A percentile compares a stretch with the other conserved stretches of the same genome.
Conservation (phyloP, 2,888 invertebrate species). For the Myopa tessellatipennis region DNA sequence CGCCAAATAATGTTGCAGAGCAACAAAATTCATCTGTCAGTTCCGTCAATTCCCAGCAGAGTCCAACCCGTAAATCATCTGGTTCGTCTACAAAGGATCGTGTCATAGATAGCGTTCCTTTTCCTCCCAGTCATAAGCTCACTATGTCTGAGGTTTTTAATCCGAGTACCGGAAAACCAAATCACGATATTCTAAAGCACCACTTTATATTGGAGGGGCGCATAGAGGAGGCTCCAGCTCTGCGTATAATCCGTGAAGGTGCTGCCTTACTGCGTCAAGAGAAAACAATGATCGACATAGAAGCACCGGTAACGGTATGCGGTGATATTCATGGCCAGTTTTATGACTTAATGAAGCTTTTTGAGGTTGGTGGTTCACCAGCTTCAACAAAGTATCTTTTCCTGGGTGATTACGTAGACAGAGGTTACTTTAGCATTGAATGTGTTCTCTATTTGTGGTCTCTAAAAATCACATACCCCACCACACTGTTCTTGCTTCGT, state of each 20-base stretch:
- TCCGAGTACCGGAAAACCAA: conserved; percentile 89
- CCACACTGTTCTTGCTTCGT: conserved; percentile 96
- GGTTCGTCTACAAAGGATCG: conserved; percentile 54
- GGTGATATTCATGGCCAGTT: conserved; percentile 99
- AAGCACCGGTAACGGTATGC: conserved; percentile 99
- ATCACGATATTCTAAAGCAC: conserved; percentile 95
- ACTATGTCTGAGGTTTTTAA: conserved; percentile 97
- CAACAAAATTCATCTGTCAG: conserved; percentile 34
- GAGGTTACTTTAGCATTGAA: conserved; percentile 83
- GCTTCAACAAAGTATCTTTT: conserved; percentile 98
- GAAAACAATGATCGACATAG: conserved; percentile 99
- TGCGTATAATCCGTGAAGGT: conserved; percentile 97
- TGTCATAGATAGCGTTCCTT: conserved; percentile 80
- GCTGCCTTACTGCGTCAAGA: conserved; percentile 85
- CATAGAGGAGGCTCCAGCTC: conserved; percentile 95
- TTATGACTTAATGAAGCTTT: conserved; percentile 99
- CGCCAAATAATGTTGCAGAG: conserved; percentile 25
- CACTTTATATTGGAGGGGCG: conserved; percentile 98
- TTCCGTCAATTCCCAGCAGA: conserved; percentile 36
- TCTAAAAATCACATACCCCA: conserved; percentile 96
- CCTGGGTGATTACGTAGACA: conserved; percentile 98
- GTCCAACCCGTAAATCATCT: conserved; percentile 42
- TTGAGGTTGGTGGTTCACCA: conserved; percentile 94
- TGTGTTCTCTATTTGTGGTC: conserved; percentile 99
- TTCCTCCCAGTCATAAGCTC: conserved; percentile 97